Evolutionary conservation across 2,113 vertebrate genomes (phyloP), one percentile per base, ranked within the genome.

Genomic region (Phrynosoma platyrhinos): DNA sequence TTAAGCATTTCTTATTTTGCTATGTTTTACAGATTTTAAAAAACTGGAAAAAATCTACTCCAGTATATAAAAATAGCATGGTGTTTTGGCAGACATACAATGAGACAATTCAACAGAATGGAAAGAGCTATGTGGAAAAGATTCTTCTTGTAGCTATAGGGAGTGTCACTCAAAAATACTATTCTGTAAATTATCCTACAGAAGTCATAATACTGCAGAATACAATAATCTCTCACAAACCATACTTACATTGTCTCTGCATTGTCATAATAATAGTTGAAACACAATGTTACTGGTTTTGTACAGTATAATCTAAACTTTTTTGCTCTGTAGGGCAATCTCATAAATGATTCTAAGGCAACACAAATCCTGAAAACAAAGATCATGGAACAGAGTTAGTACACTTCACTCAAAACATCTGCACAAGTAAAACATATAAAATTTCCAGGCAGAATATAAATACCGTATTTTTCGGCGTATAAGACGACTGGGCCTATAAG

Each of bases 251-350:
- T 92, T 9, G 98, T 97, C 89, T 96, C 93, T 9, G 97, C 96
- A 42, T 88, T 97, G 84, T 97, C 89, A 84, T 96, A 94, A 18
- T 30, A 92, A 2, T 98, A 82, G 92, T 97, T 93, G 4, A 99
- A 89, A n/a, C 52, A 92, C 30, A 99, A 89, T 0, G 97, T 98
- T 87, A 97, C 91, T 13, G 98, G 98, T 78, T 95, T 95, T 81
- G 97, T 95, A 87, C 97, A 93, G 30, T 97, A 95, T 32, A 99
- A 93, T n/a, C 96, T 94, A 88, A 98, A 99, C 84, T 95, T 98
- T 86, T 93, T 97, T 8, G 97, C 97, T 94, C 97, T 97, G 5
- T 97, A 98, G 0, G 98, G 98, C 52, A 99, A 96, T 90, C 95
- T 93, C 85, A 98, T 96, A 92, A 98, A 99, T 2, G 91, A 79